Evolutionary conservation across 2,797 vertebrate species (phyloP).

Genomic region (Balearica regulorum): DNA sequence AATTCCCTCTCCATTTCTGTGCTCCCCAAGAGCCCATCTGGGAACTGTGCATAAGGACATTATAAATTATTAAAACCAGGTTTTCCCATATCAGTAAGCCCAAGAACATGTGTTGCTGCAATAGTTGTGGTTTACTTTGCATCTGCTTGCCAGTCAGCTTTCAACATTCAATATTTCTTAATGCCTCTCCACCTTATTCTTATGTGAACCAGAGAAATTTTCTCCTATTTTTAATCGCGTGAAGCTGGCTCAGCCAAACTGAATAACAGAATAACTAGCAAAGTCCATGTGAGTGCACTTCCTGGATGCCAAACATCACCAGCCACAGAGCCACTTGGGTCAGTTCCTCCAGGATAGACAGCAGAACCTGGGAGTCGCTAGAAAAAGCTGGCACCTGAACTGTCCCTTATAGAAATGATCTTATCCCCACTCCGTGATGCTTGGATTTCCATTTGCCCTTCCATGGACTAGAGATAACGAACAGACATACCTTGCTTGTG

Average conservation of each 20-base stretch:
- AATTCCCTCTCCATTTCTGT: not conserved
- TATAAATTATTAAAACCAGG: slow-evolving; percentile 11
- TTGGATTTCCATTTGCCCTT: not conserved
- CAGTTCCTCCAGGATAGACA: not conserved
- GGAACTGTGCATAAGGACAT: not conserved
- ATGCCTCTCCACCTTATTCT: not conserved
- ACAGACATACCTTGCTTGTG: not conserved
- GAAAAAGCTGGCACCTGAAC: not conserved
- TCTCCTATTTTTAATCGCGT: not conserved
- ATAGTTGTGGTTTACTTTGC: slow-evolving; percentile 32
- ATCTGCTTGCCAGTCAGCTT: slow-evolving; percentile 35
- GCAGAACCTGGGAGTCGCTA: not conserved
- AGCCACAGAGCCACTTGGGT: not conserved
- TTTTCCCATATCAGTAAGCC: not conserved
- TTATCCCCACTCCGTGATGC: not conserved
- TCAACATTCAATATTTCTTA: slow-evolving; percentile 36
- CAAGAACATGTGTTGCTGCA: slow-evolving; percentile 3
- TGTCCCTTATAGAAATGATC: not conserved
- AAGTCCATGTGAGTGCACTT: not conserved
- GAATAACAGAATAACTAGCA: not conserved
- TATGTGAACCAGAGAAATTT: not conserved
- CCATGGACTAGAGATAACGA: not conserved
- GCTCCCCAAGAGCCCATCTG: not conserved
- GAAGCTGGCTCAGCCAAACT: not conserved
- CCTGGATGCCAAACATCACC: not conserved